These are phyloP conservation scores for Meteorus cinctellus DNA, from an alignment of 2,888 invertebrate genomes.

Conservation along the genomic window DNA sequence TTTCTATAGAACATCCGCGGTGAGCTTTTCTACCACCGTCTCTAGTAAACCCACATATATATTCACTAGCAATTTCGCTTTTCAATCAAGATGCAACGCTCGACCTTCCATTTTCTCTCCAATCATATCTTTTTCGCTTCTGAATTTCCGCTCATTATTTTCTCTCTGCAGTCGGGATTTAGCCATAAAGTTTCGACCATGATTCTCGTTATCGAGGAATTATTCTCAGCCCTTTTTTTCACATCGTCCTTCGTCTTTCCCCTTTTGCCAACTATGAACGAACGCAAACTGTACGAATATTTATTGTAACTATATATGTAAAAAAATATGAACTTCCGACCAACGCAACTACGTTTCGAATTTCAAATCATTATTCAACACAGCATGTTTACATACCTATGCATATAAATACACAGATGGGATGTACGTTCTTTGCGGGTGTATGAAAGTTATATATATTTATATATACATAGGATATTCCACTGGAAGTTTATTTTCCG, in stretches of 20 bases:
- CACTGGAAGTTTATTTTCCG: too few relatives aligned
- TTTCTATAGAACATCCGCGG: not conserved
- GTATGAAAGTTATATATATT: not conserved
- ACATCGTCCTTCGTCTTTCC: too few relatives aligned
- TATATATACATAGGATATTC: not conserved
- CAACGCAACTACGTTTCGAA: conserved; percentile 21
- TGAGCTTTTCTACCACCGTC: not conserved
- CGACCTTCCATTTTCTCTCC: not conserved
- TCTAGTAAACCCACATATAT: not conserved
- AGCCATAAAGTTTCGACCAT: not conserved
- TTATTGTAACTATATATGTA: too few relatives aligned
- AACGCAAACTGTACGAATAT: too few relatives aligned
- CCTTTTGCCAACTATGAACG: too few relatives aligned
- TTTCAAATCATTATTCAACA: conserved; percentile 28
- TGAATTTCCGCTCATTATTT: not conserved
- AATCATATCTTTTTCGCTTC: conserved; percentile 15
- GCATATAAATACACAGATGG: not conserved
- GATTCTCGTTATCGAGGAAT: conserved; percentile 35
- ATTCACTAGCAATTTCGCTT: not conserved
- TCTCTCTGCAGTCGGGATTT: not conserved
- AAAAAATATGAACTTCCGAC: not conserved
- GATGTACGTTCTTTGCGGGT: not conserved
- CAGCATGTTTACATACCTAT: not conserved
- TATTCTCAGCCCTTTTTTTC: conserved; percentile 18
- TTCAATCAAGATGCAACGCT: not conserved